Evolutionary conservation across 2,888 invertebrate species (phyloP), one percentile per base, ranked within the genome.

Genomic region (Cantharis flavilabris): DNA sequence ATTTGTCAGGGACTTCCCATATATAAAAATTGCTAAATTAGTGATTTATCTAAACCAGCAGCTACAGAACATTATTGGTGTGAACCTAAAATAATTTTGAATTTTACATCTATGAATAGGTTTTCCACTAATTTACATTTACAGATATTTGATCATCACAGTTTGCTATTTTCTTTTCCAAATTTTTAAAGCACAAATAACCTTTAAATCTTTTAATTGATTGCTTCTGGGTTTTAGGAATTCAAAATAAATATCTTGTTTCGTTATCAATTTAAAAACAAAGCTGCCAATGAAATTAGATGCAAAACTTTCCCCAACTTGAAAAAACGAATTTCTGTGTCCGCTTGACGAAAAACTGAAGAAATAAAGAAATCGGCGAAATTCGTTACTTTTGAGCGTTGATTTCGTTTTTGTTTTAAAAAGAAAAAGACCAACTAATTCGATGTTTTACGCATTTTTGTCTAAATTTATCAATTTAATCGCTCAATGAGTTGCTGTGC

Each of bases 401-500:
- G 49, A 13, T 49, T 49, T 49, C 49, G 49, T 49, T 49, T n/a
- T 49, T 26, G 7, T 26, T 26, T 49, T n/a, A n/a, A 49, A 49
- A 20, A 20, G 20, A 20, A n/a, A n/a, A 49, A 49, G n/a, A n/a
- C 49, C 49, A 49, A 49, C 49, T 49, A 49, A 49, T 49, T 49
- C 49, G 49, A 49, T 49, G 49, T 49, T 49, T 49, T 49, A 49
- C 49, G 49, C 49, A 49, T 49, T 49, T 33, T 49, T n/a, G n/a
- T 49, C n/a, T 49, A 49, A n/a, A 49, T 49, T 7, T 49, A 33
- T 74, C 13, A 7, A 74, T 80, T 87, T 86, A 91, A 85, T 92
- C 92, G 87, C 92, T 92, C 82, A 92, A 88, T 23, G 92, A 92
- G 83, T 90, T 92, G 79, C 90, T 91, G 82, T 92, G 91, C 81